These are phyloP conservation scores for Polydrusus pterygomalis DNA, from an alignment of 2,888 invertebrate species.

Conservation along the genomic window DNA sequence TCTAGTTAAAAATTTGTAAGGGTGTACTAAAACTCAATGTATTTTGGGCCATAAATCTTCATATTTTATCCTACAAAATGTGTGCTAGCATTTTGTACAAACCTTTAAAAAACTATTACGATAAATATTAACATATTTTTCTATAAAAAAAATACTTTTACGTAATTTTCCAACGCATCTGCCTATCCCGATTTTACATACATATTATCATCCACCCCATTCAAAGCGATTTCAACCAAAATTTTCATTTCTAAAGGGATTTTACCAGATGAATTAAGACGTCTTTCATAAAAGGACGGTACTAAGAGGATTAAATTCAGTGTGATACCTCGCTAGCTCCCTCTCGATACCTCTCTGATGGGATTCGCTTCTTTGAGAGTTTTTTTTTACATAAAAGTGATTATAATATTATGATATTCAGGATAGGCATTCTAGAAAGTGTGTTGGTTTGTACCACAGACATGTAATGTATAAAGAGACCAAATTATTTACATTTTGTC, in stretches of 20 bases:
- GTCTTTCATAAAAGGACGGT: constrained; percentile 42
- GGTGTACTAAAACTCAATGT: too few species aligned
- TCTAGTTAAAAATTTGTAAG: too few species aligned
- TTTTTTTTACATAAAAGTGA: constrained; percentile 6
- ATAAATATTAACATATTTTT: too few species aligned
- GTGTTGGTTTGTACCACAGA: too few species aligned
- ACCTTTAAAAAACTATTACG: too few species aligned
- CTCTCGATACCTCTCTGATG: constrained; percentile 43
- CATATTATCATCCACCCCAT: constrained; percentile 24
- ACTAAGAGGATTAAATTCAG: constrained; percentile 57
- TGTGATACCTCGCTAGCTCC: constrained; percentile 55
- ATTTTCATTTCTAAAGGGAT: constrained; percentile 53
- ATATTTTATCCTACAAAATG: too few species aligned
- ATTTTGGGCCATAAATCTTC: too few species aligned
- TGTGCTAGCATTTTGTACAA: too few species aligned
- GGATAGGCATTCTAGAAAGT: too few species aligned
- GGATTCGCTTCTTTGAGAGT: constrained; percentile 29
- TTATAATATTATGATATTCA: not conserved
- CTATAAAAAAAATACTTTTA: too few species aligned
- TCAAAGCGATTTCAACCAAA: constrained; percentile 39
- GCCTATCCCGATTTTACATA: constrained; percentile 37
- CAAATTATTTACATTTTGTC: too few species aligned
- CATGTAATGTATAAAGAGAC: too few species aligned
- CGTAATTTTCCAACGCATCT: not conserved
- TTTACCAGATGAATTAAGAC: constrained; percentile 51